Percentiles rank a stretch among this genome's conserved stretches.
These are phyloP conservation scores for Myotis brandtii DNA, from an alignment of 2,113 vertebrate genomes.

Conservation along the genomic window DNA sequence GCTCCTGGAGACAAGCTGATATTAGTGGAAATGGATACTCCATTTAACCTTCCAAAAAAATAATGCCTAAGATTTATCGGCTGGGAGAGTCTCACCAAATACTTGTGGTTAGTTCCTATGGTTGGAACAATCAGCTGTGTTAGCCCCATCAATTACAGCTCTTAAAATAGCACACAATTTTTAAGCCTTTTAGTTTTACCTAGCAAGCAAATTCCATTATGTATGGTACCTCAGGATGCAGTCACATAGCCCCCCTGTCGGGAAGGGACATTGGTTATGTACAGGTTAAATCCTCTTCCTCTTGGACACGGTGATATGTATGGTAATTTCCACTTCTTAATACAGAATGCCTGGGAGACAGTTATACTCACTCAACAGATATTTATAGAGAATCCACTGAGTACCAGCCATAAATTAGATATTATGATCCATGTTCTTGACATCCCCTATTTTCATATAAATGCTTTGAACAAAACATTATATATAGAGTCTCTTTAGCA, in stretches of 20 bases:
- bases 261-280: background rate
- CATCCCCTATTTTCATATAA: background rate
- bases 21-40: conserved; percentile 30
- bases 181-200: conserved; percentile 6
- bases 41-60: conserved; percentile 26
- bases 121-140: background rate
- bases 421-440: background rate
- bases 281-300: background rate
- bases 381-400: background rate
- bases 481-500: background rate
- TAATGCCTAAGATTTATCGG: conserved; percentile 5
- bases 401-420: background rate
- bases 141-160: background rate
- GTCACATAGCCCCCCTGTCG: no score
- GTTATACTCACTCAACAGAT: background rate
- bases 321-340: background rate
- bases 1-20: background rate
- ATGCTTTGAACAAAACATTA: conserved; percentile 16
- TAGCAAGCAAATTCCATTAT: conserved; percentile 6
- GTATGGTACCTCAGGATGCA: background rate
- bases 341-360: background rate
- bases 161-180: background rate
- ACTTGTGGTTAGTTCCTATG: background rate
- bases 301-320: background rate
- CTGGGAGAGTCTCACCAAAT: background rate